phyloP scores from a whole-genome alignment of 2,797 vertebrate genomes.

The Synaphobranchus kaupii region DNA sequence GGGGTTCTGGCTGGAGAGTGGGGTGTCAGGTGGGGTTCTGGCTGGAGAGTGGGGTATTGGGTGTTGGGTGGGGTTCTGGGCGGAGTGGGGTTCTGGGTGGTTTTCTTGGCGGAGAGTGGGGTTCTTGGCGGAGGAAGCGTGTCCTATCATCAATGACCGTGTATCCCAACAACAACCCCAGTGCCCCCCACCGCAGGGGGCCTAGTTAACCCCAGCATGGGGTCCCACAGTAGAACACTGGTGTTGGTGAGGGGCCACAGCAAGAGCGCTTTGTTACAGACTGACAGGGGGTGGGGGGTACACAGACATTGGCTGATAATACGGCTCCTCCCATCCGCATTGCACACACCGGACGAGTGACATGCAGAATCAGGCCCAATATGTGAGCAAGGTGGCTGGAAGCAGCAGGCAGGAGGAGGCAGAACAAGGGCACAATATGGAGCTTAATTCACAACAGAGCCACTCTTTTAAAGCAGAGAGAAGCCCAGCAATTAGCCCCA shows the following conservation, averaged over 20 bases:
- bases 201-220: conserved; percentile 64
- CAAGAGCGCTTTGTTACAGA: conserved; percentile 54
- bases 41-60: background rate
- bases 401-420: conserved; percentile 45
- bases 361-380: conserved; percentile 48
- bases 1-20: background rate
- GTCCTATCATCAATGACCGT: conserved; percentile 56
- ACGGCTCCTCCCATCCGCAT: conserved; percentile 51
- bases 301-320: conserved; percentile 55
- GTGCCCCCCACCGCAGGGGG: conserved; percentile 57
- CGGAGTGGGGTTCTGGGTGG: background rate
- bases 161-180: conserved; percentile 69
- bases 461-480: conserved; percentile 68
- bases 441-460: conserved; percentile 71
- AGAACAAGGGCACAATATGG: conserved; percentile 70
- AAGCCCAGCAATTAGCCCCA: conserved; percentile 70
- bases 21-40: background rate
- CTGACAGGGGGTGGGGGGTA: conserved; percentile 46
- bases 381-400: conserved; percentile 52
- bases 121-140: conserved; percentile 53
- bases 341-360: conserved; percentile 47
- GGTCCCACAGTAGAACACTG: conserved; percentile 59
- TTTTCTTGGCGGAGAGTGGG: conserved; percentile 46
- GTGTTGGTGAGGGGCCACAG: conserved; percentile 45
- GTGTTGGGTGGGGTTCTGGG: background rate